A percentile compares a stretch with the other conserved stretches of the same genome.
Evolutionary conservation across 1,140 invertebrate species (phyloP).

Genomic region (Brachionus plicatilis): DNA sequence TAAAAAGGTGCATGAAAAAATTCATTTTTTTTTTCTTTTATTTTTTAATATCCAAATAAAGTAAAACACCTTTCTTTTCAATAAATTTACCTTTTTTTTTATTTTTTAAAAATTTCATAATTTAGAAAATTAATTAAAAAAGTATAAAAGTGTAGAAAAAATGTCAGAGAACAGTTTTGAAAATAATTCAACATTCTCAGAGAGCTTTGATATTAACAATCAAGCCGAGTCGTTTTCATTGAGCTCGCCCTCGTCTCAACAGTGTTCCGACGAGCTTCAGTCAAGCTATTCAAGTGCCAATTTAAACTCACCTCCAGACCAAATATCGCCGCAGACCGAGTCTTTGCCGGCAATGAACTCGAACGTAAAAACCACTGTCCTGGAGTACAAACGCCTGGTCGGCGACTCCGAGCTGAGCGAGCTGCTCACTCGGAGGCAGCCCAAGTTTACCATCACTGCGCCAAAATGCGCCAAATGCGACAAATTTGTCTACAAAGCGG

Average conservation of each 20-base stretch:
- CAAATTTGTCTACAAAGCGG: constrained; percentile 61
- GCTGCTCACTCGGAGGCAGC: constrained; percentile 10
- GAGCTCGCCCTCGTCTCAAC: not conserved
- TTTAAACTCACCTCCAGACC: not conserved
- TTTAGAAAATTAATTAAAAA: not conserved
- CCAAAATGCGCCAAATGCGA: constrained; percentile 57
- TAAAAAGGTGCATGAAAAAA: not conserved
- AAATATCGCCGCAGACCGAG: not conserved
- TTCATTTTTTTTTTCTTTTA: not conserved
- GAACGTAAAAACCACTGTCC: not conserved
- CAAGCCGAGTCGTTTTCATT: constrained; percentile 12
- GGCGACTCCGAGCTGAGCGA: constrained; percentile 24
- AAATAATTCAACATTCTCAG: constrained; percentile 24
- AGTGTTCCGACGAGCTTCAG: not conserved
- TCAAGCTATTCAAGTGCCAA: constrained; percentile 15
- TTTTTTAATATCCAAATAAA: not conserved
- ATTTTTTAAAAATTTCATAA: not conserved
- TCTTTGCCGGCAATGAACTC: not conserved
- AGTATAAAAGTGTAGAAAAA: not conserved
- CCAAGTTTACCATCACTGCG: constrained; percentile 13
- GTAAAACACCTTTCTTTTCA: not conserved
- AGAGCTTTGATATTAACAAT: constrained; percentile 2
- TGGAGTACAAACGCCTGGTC: not conserved
- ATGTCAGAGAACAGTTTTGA: constrained; percentile 29
- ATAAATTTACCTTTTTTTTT: not conserved